Conservation (phyloP, 2,113 vertebrate genomes). For the Elaphurus davidianus region DNA sequence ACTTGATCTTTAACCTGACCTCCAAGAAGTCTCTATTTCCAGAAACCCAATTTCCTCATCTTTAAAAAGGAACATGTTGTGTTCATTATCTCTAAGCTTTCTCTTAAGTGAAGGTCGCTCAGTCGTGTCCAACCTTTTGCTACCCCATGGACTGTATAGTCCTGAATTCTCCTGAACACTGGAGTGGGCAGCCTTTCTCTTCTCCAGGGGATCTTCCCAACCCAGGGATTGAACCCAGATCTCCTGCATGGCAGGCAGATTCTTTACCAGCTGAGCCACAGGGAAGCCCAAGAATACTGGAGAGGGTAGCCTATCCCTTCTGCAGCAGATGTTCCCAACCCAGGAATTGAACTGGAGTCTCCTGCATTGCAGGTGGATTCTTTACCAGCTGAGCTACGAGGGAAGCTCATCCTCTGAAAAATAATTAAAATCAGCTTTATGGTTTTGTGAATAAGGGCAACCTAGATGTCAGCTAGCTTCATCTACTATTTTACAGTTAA, state of each 20-base stretch:
- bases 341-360: background rate
- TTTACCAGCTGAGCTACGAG: background rate
- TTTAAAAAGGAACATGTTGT: background rate
- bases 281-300: background rate
- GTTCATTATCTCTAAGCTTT: background rate
- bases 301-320: background rate
- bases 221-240: background rate
- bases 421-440: background rate
- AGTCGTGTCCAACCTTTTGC: background rate
- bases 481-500: background rate
- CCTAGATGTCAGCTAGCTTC: background rate
- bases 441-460: background rate
- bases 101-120: background rate
- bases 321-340: background rate
- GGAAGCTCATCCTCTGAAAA: background rate
- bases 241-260: background rate
- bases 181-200: background rate
- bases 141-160: background rate
- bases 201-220: background rate
- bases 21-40: background rate
- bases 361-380: background rate
- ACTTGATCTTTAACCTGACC: background rate
- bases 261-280: background rate
- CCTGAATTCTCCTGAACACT: background rate
- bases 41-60: background rate